Conservation (phyloP, 23 tunicate genomes). For the Ascidia mentula region DNA sequence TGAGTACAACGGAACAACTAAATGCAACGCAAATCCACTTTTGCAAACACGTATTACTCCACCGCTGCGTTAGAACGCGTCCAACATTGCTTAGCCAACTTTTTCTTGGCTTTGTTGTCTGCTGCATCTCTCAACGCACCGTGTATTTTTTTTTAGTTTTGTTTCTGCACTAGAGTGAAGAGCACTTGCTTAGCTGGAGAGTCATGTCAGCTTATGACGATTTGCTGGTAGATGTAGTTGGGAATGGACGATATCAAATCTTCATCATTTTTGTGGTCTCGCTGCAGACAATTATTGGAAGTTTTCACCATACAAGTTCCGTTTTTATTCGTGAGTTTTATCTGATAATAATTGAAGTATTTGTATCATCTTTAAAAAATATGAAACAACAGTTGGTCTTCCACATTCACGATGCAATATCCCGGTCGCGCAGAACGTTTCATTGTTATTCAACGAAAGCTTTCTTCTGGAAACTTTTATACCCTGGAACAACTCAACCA, state of each 20-base stretch:
- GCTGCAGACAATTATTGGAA: background rate
- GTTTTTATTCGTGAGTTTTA: background rate
- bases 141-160: too few relatives aligned
- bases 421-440: background rate
- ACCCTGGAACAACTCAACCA: background rate
- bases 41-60: too few relatives aligned
- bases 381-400: background rate
- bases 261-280: background rate
- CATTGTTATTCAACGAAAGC: background rate
- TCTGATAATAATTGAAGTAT: too few relatives aligned
- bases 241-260: background rate
- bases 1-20: too few relatives aligned
- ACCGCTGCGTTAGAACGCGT: too few relatives aligned
- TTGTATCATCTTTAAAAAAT: too few relatives aligned
- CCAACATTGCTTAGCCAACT: too few relatives aligned
- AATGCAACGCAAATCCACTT: too few relatives aligned
- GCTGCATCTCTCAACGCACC: too few relatives aligned
- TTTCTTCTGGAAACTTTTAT: background rate
- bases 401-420: background rate
- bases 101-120: too few relatives aligned
- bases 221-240: background rate
- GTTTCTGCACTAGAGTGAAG: too few relatives aligned
- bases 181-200: too few relatives aligned
- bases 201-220: background rate
- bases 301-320: background rate